phyloP scores from a whole-genome alignment of 1,140 invertebrate species.

The Macrobrachium nipponense region DNA sequence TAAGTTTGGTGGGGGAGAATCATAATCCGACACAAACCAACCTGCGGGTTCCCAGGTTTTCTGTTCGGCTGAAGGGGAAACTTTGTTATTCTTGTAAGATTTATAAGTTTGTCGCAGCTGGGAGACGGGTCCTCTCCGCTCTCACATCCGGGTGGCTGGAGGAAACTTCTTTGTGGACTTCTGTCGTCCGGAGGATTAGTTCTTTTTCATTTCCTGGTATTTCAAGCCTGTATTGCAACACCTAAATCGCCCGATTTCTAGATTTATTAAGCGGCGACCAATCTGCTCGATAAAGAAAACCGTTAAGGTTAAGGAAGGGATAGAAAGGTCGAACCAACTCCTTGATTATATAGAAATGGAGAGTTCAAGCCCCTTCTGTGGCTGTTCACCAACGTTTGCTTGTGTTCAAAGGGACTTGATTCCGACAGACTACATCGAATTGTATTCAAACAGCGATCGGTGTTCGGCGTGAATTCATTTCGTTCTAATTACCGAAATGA shows the following conservation, averaged over 20 bases:
- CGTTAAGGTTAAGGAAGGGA: background rate
- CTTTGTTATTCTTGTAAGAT: conserved; percentile 57
- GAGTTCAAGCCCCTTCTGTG: too few species aligned
- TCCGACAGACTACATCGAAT: too few species aligned
- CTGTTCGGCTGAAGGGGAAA: conserved; percentile 35
- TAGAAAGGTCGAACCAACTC: background rate
- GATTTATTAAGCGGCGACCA: background rate
- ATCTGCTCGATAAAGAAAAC: conserved; percentile 4
- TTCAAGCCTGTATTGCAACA: background rate
- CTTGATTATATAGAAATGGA: too few species aligned
- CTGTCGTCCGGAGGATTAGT: conserved; percentile 20
- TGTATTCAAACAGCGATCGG: too few species aligned
- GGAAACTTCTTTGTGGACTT: conserved; percentile 19
- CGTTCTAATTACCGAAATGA: too few species aligned
- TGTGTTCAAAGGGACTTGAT: too few species aligned
- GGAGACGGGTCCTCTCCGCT: background rate
- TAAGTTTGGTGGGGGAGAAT: conserved; percentile 39
- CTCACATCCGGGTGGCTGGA: conserved; percentile 15
- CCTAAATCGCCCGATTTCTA: background rate
- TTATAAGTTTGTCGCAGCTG: conserved; percentile 53
- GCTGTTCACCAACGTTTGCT: too few species aligned
- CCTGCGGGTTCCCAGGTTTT: conserved; percentile 55
- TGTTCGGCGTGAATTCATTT: too few species aligned
- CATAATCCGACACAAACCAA: conserved; percentile 41
- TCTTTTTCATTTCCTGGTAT: conserved; percentile 28